Conservation (phyloP, 2,113 vertebrate genomes). For the Aphelocoma coerulescens region DNA sequence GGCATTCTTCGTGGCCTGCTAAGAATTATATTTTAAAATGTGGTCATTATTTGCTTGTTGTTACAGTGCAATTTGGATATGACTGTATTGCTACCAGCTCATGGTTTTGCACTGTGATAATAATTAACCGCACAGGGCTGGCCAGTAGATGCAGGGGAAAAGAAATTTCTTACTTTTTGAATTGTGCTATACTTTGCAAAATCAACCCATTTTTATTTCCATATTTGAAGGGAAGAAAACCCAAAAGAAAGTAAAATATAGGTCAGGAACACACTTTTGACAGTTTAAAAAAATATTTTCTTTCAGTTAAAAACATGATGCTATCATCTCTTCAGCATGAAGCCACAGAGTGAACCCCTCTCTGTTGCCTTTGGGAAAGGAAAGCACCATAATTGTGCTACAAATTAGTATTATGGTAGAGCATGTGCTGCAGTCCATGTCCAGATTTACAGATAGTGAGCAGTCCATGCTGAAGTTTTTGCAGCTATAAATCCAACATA, state of each 20-base stretch:
- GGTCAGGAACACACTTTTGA: background rate
- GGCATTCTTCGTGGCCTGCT: background rate
- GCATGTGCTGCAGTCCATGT: background rate
- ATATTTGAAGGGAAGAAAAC: background rate
- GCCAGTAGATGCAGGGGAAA: background rate
- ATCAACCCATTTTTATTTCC: background rate
- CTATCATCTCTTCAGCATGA: background rate
- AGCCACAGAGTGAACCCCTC: background rate
- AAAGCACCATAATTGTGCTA: background rate
- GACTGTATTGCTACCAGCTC: background rate
- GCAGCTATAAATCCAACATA: background rate
- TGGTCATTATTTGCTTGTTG: background rate
- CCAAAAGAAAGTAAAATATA: background rate
- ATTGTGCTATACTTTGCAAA: background rate
- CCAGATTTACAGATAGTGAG: background rate
- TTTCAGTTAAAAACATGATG: background rate
- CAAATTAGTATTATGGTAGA: background rate
- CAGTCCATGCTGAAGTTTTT: background rate
- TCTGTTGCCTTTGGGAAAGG: background rate
- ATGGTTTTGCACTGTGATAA: background rate
- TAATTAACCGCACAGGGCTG: background rate
- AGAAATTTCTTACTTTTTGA: background rate
- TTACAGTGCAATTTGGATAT: background rate
- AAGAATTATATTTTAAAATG: background rate
- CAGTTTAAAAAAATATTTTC: background rate